Evolutionary conservation across 2,888 invertebrate genomes (phyloP), one percentile per base, ranked within the genome.

Genomic region (Nesidiocoris tenuis): DNA sequence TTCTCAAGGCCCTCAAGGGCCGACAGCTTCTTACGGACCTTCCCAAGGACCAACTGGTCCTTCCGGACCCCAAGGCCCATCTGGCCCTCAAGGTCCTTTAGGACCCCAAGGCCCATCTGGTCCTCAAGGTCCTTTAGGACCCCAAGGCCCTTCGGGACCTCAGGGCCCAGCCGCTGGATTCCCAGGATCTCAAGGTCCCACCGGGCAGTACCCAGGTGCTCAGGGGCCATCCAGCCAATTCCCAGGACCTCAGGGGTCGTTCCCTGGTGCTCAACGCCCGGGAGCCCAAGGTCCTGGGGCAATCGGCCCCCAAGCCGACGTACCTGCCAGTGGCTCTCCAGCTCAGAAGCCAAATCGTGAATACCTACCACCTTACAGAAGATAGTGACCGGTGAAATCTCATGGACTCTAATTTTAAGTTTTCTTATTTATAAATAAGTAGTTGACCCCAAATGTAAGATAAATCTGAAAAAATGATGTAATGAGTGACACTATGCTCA

Each of bases 341-440:
- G 71, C 79, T 19, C 79, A 80, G 77, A 79, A 80, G 71, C 82
- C 82, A 7, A 81, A 90, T 82, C 88, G 92, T 84, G 91, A 91
- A 85, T 93, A 93, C 83, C 85, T 93, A 80, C 93, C 93, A 77
- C 92, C 92, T 3, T 81, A 79, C 75, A 78, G 78, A 71, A 80
- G 80, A 77, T 81, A 80, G 77, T 74, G 16, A 22, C 16, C 63
- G 21, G 5, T 56, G 16, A 55, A 59, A 39, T 64, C 22, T 39
- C 22, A 68, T 63, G 59, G 59, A 71, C 56, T 39, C 39, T 39
- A 39, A 39, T 70, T 63, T 55, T 72, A 39, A 72, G 39, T 25
- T 72, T 7, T 57, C 59, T 70, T 23, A 61, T 72, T 61, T 72
- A 61, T 61, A 39, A 63, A 63, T 23, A 24, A 18, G 19, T 59